A percentile compares a stretch with the other conserved stretches of the same genome.
Evolutionary conservation across 1,140 invertebrate genomes (phyloP).

Genomic region (Aphaenogaster ashmeadi): DNA sequence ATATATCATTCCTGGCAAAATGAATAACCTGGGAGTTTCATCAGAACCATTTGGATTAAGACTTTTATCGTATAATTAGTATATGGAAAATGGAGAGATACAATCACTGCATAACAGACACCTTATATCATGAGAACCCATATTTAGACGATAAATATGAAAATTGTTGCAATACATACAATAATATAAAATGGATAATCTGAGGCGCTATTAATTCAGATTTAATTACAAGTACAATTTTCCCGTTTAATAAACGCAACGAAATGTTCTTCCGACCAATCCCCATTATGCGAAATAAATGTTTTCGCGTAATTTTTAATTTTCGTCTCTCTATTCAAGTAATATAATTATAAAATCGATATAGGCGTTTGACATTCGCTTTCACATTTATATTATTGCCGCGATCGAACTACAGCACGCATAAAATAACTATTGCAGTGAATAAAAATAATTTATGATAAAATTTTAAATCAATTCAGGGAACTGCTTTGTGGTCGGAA

Average conservation of each 20-base stretch:
- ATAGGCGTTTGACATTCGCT: slow-evolving; percentile 38
- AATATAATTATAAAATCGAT: slow-evolving; percentile 60
- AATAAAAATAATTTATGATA: slow-evolving; percentile 31
- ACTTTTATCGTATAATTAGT: slow-evolving; percentile 3
- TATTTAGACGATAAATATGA: slow-evolving; percentile 5
- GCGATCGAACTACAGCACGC: slow-evolving; percentile 15
- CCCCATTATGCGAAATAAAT: slow-evolving; percentile 58
- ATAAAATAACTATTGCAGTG: slow-evolving; percentile 22
- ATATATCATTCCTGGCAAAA: neutral
- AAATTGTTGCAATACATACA: slow-evolving; percentile 25
- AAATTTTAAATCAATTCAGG: slow-evolving; percentile 32
- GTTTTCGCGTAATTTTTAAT: slow-evolving; percentile 53
- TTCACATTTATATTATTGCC: slow-evolving; percentile 44
- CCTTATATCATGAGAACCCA: neutral
- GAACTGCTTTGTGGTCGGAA: neutral
- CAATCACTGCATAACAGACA: neutral
- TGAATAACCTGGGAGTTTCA: neutral
- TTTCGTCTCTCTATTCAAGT: slow-evolving; percentile 44
- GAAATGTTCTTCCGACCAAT: slow-evolving; percentile 39
- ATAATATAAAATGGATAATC: slow-evolving; percentile 40
- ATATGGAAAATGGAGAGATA: neutral
- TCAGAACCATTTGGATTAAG: neutral
- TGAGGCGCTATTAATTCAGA: slow-evolving; percentile 50
- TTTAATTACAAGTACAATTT: slow-evolving; percentile 63
- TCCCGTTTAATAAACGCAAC: slow-evolving; percentile 43